A percentile compares a stretch with the other conserved stretches of the same genome.
Evolutionary conservation across 2,797 vertebrate genomes (phyloP).

Genomic region (Phoxinus dragarum): DNA sequence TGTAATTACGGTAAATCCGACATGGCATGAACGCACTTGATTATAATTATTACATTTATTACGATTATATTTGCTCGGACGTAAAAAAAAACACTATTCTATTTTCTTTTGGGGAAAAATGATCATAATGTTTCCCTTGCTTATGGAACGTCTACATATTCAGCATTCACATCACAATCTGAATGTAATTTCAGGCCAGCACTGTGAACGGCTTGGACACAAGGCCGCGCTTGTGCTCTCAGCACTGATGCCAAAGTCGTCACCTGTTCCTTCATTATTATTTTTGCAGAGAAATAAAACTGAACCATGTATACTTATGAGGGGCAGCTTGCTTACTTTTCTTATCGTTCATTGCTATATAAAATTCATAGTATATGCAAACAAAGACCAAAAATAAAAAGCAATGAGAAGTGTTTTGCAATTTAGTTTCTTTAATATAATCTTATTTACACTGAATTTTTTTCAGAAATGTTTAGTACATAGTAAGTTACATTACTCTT

Average conservation of each 20-base stretch:
- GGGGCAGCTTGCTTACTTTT: neutral
- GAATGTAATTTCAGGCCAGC: neutral
- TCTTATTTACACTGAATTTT: slow-evolving; percentile 86
- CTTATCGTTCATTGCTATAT: neutral
- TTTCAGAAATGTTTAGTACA: slow-evolving; percentile 86
- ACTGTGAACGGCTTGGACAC: neutral
- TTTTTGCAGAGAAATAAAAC: neutral
- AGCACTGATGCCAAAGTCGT: neutral
- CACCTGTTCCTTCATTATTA: neutral
- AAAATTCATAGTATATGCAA: neutral
- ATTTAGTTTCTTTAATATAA: slow-evolving; percentile 86
- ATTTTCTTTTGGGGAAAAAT: neutral
- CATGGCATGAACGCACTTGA: neutral
- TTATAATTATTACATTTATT: neutral
- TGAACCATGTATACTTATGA: neutral
- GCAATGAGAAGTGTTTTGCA: slow-evolving; percentile 68
- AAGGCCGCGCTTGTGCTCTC: slow-evolving; percentile 5
- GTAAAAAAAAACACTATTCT: neutral
- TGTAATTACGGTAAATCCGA: neutral
- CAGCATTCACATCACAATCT: neutral
- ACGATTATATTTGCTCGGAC: neutral
- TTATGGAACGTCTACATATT: neutral
- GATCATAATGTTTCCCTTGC: neutral
- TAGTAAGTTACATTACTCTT: slow-evolving; percentile 85
- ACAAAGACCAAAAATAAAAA: neutral